A percentile compares a stretch with the other conserved stretches of the same genome.
Evolutionary conservation across 1,140 invertebrate species (phyloP).

Genomic region (Anastatus disparis): DNA sequence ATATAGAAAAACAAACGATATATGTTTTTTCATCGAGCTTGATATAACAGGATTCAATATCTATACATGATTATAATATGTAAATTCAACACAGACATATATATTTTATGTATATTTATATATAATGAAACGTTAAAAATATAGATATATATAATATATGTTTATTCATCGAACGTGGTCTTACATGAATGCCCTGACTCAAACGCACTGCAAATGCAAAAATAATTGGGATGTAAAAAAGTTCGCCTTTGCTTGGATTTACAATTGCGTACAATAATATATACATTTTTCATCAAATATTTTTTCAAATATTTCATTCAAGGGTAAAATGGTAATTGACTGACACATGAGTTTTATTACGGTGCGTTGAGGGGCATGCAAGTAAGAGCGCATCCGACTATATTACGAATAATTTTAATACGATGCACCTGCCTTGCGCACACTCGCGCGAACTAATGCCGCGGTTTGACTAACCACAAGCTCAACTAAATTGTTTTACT

Average conservation of each 20-base stretch:
- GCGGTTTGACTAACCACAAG: too few relatives aligned
- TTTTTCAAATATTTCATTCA: too few relatives aligned
- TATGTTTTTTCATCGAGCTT: not conserved
- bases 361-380: conserved; percentile 63
- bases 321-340: not conserved
- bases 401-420: conserved; percentile 40
- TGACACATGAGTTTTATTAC: conserved; percentile 40
- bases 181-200: conserved; percentile 62
- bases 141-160: not conserved
- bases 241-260: too few relatives aligned
- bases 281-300: too few relatives aligned
- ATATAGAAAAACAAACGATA: not conserved
- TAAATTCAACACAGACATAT: conserved; percentile 8
- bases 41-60: conserved; percentile 9
- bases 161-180: conserved; percentile 53
- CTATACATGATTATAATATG: conserved; percentile 15
- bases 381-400: conserved; percentile 64
- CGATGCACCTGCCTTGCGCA: conserved; percentile 56
- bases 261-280: too few relatives aligned
- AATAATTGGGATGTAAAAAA: too few relatives aligned
- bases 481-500: too few relatives aligned
- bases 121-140: conserved; percentile 1
- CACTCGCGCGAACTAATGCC: conserved; percentile 45
- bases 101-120: conserved; percentile 13
- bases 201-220: conserved; percentile 50